Evolutionary conservation across 1,140 invertebrate species (phyloP).

Genomic region (Apis cerana): DNA sequence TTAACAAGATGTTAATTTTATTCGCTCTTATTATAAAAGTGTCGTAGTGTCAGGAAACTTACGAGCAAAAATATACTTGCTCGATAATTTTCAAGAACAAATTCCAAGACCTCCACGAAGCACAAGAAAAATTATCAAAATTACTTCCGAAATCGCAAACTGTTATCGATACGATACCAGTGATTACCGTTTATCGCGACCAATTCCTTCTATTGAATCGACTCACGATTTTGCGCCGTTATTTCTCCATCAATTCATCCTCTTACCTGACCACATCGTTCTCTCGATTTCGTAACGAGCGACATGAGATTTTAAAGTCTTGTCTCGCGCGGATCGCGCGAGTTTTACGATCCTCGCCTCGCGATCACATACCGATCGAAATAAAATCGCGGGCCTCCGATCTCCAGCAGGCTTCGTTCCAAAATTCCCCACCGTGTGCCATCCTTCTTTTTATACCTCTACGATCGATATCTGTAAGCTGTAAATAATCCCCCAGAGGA

Average conservation of each 20-base stretch:
- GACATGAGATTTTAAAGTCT: slow-evolving; percentile 8
- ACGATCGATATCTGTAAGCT: slow-evolving; percentile 57
- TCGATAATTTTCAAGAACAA: background rate
- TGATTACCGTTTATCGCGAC: slow-evolving; percentile 41
- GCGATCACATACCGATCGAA: background rate
- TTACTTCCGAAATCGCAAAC: background rate
- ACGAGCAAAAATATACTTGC: background rate
- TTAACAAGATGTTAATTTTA: no score
- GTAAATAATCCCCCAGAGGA: slow-evolving; percentile 57
- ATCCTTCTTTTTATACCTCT: slow-evolving; percentile 53
- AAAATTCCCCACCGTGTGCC: slow-evolving; percentile 29
- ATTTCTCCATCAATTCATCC: slow-evolving; percentile 50
- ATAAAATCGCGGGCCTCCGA: slow-evolving; percentile 35
- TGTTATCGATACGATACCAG: slow-evolving; percentile 19
- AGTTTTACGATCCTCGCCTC: slow-evolving; percentile 37
- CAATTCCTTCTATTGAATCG: slow-evolving; percentile 24
- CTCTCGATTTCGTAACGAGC: slow-evolving; percentile 19
- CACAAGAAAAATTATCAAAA: background rate
- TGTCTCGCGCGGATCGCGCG: slow-evolving; percentile 35
- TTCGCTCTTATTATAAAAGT: no score
- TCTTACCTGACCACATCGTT: slow-evolving; percentile 25
- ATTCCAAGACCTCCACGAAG: slow-evolving; percentile 3
- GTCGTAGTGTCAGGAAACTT: no score
- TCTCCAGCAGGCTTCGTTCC: background rate
- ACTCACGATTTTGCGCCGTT: slow-evolving; percentile 51